phyloP scores from a whole-genome alignment of 2,797 vertebrate genomes.

The Etheostoma nigrum region DNA sequence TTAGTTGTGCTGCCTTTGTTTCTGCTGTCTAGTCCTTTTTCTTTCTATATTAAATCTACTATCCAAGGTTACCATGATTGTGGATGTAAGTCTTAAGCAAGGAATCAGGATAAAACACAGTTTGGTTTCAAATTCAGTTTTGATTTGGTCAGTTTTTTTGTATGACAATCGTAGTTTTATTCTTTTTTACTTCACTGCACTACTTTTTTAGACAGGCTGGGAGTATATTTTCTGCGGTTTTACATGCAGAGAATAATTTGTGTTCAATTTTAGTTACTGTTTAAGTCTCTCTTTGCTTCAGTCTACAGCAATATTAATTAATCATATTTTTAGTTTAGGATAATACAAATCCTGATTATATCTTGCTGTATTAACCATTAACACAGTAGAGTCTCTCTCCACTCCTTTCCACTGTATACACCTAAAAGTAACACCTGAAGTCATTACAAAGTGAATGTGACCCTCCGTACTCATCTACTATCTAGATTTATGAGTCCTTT shows the following conservation, averaged over 20 bases:
- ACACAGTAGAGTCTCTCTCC: slow-evolving; percentile 4
- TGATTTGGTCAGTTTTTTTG: not conserved
- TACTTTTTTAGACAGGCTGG: not conserved
- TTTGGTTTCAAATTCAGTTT: not conserved
- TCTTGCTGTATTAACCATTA: slow-evolving; percentile 1
- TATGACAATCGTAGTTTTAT: not conserved
- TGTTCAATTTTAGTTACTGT: not conserved
- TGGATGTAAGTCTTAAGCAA: not conserved
- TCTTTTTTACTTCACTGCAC: not conserved
- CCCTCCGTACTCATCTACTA: slow-evolving; percentile 18
- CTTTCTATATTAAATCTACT: not conserved
- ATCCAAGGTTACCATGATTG: not conserved
- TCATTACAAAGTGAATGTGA: slow-evolving; percentile 24
- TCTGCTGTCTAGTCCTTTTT: not conserved
- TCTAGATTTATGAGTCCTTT: slow-evolving; percentile 61
- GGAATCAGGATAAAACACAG: too few relatives aligned
- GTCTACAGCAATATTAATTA: not conserved
- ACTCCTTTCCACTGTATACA: not conserved
- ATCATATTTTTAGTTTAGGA: not conserved
- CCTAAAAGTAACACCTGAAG: slow-evolving; percentile 26
- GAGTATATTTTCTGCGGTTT: not conserved
- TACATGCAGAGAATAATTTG: not conserved
- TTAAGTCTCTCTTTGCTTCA: not conserved
- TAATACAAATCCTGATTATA: slow-evolving; percentile 9
- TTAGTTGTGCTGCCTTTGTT: not conserved